Evolutionary conservation across 2,113 vertebrate genomes (phyloP), one percentile per base, ranked within the genome.

Genomic region (Neoarius graeffei): DNA sequence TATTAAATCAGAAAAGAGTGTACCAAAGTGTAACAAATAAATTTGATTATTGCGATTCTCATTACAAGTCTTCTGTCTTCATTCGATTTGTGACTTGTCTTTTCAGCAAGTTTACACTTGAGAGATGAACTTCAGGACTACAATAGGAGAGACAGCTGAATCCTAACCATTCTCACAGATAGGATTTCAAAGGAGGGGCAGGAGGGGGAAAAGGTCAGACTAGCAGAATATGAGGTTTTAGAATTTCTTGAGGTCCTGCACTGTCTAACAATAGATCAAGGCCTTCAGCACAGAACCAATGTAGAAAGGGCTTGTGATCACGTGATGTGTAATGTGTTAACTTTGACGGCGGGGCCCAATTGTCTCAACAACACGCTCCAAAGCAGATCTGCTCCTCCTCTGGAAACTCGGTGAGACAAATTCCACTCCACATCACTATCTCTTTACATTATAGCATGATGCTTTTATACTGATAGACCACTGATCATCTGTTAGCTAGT

Each of bases 231-330:
- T 84, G 50, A 64, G 57, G 64, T 90, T 91, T 91, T 83, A 74
- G 87, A 89, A 90, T 85, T 91, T 89, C 81, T 90, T 62, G 74
- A 83, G 23, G 88, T 87, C 54, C 80, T 84, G 82, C 82, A 84
- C 82, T n/a, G 89, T 89, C 94, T 94, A 94, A 95, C 94, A 95
- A 94, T 95, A 94, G 93, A 91, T 90, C 27, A 76, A 85, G 86
- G 77, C 85, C 88, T 87, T 87, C 66, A 57, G 77, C 60, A 25
- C 76, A 87, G 80, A 42, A 69, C 67, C 91, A 91, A 89, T 92
- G 71, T 85, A 90, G 93, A 92, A 92, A 93, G 92, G 81, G 20
- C 56, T 71, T 48, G 50, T 69, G 86, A 92, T 96, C 95, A 96
- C 94, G 91, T 96, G 95, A 89, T 83, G 83, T 35, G 82, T 90